Conservation (phyloP, 1,140 invertebrate species). For the Aricia agestis region DNA sequence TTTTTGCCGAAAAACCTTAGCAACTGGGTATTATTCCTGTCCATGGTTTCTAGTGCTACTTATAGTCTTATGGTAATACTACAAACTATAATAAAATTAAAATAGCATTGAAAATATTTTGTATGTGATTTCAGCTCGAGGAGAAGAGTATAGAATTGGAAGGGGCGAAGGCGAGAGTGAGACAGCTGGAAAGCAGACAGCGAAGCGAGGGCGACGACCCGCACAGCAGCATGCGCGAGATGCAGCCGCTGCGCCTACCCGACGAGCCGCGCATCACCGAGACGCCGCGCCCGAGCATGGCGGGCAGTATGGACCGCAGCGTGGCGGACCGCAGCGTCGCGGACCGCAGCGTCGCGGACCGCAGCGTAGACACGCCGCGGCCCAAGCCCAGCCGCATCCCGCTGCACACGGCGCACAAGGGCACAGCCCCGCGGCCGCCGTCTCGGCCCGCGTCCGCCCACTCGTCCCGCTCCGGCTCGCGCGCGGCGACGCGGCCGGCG, state of each 20-base stretch:
- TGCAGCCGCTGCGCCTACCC: conserved; percentile 72
- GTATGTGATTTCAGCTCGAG: conserved; percentile 78
- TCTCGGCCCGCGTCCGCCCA: conserved; percentile 53
- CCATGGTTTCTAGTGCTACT: too few species aligned
- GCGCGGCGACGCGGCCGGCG: conserved; percentile 26
- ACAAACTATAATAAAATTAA: too few species aligned
- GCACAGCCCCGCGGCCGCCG: conserved; percentile 47
- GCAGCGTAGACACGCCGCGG: conserved; percentile 67
- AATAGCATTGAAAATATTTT: not conserved
- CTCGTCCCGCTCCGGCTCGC: conserved; percentile 36
- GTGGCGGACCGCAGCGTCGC: conserved; percentile 5
- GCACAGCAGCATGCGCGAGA: conserved; percentile 70
- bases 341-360: not conserved
- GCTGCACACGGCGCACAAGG: conserved; percentile 72
- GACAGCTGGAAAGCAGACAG: conserved; percentile 80
- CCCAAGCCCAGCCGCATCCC: conserved; percentile 42
- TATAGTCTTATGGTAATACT: too few species aligned
- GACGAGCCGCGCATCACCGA: conserved; percentile 34
- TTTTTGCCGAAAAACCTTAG: too few species aligned
- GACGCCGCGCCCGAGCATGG: conserved; percentile 13
- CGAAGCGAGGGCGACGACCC: conserved; percentile 74
- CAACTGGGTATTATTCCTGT: too few species aligned
- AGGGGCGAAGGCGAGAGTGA: conserved; percentile 84
- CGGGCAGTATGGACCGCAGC: not conserved
- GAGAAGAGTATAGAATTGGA: conserved; percentile 89